Evolutionary conservation across 2,113 vertebrate species (phyloP).

Genomic region (Gymnobelideus leadbeateri): DNA sequence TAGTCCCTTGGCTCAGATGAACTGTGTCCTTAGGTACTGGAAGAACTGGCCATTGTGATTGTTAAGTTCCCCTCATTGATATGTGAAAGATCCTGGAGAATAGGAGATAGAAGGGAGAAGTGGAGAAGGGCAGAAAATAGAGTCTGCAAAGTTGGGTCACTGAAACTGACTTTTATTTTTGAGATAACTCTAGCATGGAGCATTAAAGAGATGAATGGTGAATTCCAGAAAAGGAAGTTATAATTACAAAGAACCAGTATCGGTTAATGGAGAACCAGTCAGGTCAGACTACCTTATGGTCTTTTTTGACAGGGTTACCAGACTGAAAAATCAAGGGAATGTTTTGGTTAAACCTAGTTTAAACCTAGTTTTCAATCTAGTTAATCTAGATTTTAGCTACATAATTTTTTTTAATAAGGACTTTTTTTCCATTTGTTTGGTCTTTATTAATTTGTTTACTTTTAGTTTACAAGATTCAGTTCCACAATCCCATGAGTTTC

Average conservation of each 20-base stretch:
- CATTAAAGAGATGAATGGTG: too few species aligned
- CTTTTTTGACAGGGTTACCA: too few species aligned
- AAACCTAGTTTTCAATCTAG: too few species aligned
- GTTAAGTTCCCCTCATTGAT: neutral
- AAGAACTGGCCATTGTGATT: neutral
- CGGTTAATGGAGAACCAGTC: neutral
- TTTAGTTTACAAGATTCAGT: too few species aligned
- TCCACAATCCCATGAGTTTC: too few species aligned
- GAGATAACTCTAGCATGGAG: neutral
- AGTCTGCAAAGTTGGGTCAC: neutral
- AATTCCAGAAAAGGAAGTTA: neutral
- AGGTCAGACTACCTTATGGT: neutral
- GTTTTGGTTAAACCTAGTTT: too few species aligned
- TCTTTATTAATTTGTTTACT: too few species aligned
- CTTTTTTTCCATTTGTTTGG: too few species aligned
- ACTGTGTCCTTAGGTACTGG: neutral
- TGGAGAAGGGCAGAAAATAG: neutral
- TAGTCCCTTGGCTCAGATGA: neutral
- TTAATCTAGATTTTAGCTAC: too few species aligned
- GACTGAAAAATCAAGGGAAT: too few species aligned
- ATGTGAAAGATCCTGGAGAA: neutral
- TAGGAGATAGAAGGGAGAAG: neutral
- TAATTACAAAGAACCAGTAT: neutral
- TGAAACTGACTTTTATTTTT: neutral
- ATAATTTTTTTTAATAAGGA: too few species aligned